A percentile compares a stretch with the other conserved stretches of the same genome.
Conservation (phyloP, 2,113 vertebrate species). For the Gallinago jamesoni region DNA sequence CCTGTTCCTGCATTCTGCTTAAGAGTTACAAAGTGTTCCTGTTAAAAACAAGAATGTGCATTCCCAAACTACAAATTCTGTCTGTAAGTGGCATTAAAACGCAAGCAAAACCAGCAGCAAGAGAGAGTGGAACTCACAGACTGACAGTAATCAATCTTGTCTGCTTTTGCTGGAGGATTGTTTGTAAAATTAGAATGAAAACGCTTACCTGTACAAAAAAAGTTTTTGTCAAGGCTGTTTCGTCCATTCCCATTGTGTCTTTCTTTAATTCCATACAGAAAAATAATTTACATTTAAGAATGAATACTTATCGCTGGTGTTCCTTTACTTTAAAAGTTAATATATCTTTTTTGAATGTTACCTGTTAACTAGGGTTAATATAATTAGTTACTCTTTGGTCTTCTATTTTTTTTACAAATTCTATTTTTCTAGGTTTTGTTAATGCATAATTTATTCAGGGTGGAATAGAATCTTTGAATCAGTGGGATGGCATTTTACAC, state of each 20-base stretch:
- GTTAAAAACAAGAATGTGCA: neutral
- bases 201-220: fast-evolving
- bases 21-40: neutral
- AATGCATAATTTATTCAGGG: neutral
- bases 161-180: neutral
- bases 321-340: constrained; percentile 19
- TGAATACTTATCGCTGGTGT: neutral
- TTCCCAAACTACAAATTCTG: neutral
- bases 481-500: neutral
- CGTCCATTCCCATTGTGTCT: neutral
- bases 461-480: neutral
- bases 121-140: neutral
- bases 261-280: neutral
- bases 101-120: neutral
- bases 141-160: neutral
- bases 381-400: constrained; percentile 4
- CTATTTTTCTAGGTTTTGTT: neutral
- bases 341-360: constrained; percentile 10
- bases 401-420: neutral
- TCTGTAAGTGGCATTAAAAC: neutral
- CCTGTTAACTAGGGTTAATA: constrained; percentile 13
- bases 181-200: neutral
- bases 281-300: neutral
- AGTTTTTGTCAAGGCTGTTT: neutral
- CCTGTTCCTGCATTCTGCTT: neutral